Percentiles rank a stretch among this genome's conserved stretches.
phyloP scores from a whole-genome alignment of 1,140 invertebrate genomes.

The Chironomus tepperi region DNA sequence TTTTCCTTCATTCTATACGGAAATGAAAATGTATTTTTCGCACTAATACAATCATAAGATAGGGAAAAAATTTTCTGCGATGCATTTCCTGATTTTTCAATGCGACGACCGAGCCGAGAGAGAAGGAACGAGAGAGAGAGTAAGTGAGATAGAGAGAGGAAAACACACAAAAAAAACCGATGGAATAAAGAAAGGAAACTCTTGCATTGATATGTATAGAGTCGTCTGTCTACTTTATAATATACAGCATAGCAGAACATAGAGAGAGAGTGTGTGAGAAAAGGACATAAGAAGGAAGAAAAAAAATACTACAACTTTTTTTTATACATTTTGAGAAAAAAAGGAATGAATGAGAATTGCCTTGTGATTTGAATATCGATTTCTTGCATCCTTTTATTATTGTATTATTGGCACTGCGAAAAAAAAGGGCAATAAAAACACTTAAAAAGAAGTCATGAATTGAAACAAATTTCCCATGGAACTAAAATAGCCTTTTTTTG shows the following conservation, averaged over 20 bases:
- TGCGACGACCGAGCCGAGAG: not conserved
- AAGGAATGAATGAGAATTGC: constrained; percentile 18
- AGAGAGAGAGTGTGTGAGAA: not conserved
- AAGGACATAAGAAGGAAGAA: not conserved
- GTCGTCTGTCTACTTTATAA: constrained; percentile 7
- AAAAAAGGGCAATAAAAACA: not conserved
- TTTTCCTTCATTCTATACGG: not conserved
- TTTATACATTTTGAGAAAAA: not conserved
- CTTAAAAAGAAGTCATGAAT: not conserved
- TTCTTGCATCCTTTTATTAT: constrained; percentile 11
- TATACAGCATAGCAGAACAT: not conserved
- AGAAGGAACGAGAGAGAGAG: too few relatives aligned
- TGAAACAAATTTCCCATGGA: not conserved
- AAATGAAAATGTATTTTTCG: constrained; percentile 7
- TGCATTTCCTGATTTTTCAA: constrained; percentile 8
- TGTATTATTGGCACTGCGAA: not conserved
- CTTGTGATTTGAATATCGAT: constrained; percentile 23
- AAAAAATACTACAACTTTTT: not conserved
- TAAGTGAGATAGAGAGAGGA: too few relatives aligned
- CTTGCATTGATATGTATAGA: constrained; percentile 1
- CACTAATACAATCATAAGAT: not conserved
- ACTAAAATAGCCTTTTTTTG: constrained; percentile 2
- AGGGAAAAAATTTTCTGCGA: not conserved
- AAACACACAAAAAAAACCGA: not conserved
- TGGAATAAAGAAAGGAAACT: not conserved